Percentiles rank a stretch among this genome's conserved stretches.
These are phyloP conservation scores for Ischnus inquisitorius DNA, from an alignment of 2,888 invertebrate genomes.

Conservation along the genomic window DNA sequence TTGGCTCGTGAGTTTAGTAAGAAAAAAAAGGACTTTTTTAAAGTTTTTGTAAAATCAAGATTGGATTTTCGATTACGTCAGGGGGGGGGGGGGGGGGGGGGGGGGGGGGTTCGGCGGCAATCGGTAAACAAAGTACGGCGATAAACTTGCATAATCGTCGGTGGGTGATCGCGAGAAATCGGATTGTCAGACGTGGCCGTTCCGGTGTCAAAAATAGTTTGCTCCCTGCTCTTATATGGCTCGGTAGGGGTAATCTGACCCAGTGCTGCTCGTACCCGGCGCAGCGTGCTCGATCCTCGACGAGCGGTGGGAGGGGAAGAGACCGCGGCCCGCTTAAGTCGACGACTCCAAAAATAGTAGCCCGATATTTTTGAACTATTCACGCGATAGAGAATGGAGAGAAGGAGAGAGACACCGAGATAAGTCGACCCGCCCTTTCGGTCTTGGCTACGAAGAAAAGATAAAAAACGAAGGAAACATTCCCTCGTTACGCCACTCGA, in stretches of 20 bases:
- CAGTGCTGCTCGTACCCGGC: slow-evolving; percentile 73
- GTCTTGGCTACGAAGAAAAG: slow-evolving; percentile 25
- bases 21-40: background rate
- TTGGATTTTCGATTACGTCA: background rate
- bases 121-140: slow-evolving; percentile 31
- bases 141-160: slow-evolving; percentile 66
- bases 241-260: slow-evolving; percentile 82
- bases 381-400: slow-evolving; percentile 41
- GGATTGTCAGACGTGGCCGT: slow-evolving; percentile 69
- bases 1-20: slow-evolving; percentile 1
- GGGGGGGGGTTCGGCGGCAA: too few species aligned
- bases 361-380: slow-evolving; percentile 81
- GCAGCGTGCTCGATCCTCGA: slow-evolving; percentile 51
- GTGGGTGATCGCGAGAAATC: slow-evolving; percentile 63
- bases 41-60: background rate
- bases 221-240: slow-evolving; percentile 84
- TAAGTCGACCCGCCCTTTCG: background rate
- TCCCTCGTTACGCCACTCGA: slow-evolving; percentile 60
- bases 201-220: slow-evolving; percentile 83
- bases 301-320: slow-evolving; percentile 65
- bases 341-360: slow-evolving; percentile 79
- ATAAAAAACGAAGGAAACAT: slow-evolving; percentile 21
- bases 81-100: background rate
- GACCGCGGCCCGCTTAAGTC: slow-evolving; percentile 58
- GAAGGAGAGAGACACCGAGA: slow-evolving; percentile 5